Base-by-base conservation (phyloP, 2,113 vertebrate species). In the Mormyrus lacerda region DNA sequence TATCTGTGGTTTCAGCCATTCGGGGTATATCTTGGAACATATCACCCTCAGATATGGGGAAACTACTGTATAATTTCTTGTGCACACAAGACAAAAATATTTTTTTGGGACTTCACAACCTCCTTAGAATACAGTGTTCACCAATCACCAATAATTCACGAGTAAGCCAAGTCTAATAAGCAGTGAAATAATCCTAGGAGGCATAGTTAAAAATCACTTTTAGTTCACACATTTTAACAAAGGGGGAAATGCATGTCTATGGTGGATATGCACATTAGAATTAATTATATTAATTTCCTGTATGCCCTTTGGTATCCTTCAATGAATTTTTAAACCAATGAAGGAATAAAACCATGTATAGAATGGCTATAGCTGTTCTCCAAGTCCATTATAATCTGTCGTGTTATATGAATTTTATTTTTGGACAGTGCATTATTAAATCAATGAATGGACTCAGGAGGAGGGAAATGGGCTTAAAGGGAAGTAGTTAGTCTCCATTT, bases 221-320 rank as follows among this genome's bases (percentile, higher is more conserved):
- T 87, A 87, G 85, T 15, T 87, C 50, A 55, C 31, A 87, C 31
- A 21, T 39, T 35, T 85, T 48, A 69, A 27, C 44, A 85, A 50
- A 85, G 44, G 83, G 83, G n/a, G 50, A 35, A 55, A 86, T 85
- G 82, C 82, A 85, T 85, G 42, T 21, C 45, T 11, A 35, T 3
- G 85, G 48, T 27, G 53, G 15, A 35, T 86, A 45, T 86, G 15
- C 47, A 35, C 45, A 86, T 88, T 88, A 87, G 11, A 61, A 58
- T 88, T 69, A 88, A 45, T 88, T n/a, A 55, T 69, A 88, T 88
- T 13, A 44, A 53, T 86, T 31, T 51, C 8, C 48, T 86, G 27
- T 35, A 50, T 50, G 24, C 50, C 31, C 65, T 42, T 51, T 48
- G 4, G 17, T 21, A 85, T 47, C n/a, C 53, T 58, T 65, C 3